Evolutionary conservation across 30 jellyfish, hydroid and myxozoan genomes (phyloP), one percentile per base, ranked within the genome.

Genomic region (Nemopilema nomurai): DNA sequence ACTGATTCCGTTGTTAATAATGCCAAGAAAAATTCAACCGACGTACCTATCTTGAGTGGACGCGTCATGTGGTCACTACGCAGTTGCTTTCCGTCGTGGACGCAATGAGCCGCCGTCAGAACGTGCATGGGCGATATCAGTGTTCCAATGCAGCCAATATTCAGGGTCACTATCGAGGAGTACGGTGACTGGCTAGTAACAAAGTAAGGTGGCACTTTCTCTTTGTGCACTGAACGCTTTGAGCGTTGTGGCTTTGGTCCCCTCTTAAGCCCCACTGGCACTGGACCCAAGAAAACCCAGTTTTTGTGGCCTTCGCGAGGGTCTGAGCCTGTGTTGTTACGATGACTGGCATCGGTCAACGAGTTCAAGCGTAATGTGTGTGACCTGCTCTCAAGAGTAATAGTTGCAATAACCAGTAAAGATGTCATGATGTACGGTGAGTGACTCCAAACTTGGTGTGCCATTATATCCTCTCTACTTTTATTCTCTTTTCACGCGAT

Each of bases 31-130:
- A 41, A 41, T 3, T 3, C 13, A 3, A 41, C 13, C 6, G 13
- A 83, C 93, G 25, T 84, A 84, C 93, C 93, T 17, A 84, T 70
- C 63, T 65, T 84, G 22, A 84, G 51, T 26, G 87, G 93, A 26
- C 57, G 32, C 82, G 25, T 73, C 33, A 20, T 8, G 1, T 26
- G 76, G 19, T 71, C 85, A 18, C 41, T 62, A 24, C 93, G 87
- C 23, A 63, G 18, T 62, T 28, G 69, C 19, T 24, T 67, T 25
- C 96, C 96, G 67, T 87, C 90, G 73, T 76, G 89, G 28, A 87
- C 86, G 80, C 96, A 87, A 49, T 87, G 96, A 28, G 96, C 96
- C 0, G 91, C 91, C 17, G 96, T 87, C 74, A 87, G 66, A 28
- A 79, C 96, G 53, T 87, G 96, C 28, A 28, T 53, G 20, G 80